Conservation (phyloP, 2,113 vertebrate genomes). For the Psophia crepitans region DNA sequence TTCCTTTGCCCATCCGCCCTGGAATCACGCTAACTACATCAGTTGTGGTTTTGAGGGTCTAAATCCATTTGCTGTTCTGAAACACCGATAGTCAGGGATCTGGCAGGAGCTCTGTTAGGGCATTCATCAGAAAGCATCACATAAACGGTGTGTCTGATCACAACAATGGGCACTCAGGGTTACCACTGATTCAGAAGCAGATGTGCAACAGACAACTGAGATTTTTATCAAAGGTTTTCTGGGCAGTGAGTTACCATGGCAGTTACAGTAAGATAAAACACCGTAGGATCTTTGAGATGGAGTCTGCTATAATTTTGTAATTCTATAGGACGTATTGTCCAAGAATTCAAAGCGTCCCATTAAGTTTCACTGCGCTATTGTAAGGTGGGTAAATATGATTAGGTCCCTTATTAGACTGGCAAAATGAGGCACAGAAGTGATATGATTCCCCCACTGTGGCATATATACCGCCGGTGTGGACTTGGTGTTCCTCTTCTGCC, state of each 20-base stretch:
- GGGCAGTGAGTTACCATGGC: constrained; percentile 38
- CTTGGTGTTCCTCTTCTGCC: background rate
- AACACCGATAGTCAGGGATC: background rate
- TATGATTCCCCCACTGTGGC: background rate
- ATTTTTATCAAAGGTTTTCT: constrained; percentile 31
- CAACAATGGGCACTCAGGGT: background rate
- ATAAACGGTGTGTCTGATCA: background rate
- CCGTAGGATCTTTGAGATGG: constrained; percentile 2
- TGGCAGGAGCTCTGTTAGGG: constrained; percentile 7
- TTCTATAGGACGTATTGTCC: constrained; percentile 18
- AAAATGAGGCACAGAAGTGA: background rate
- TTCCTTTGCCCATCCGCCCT: background rate
- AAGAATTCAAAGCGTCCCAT: constrained; percentile 27
- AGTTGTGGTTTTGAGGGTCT: background rate
- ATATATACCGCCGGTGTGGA: background rate
- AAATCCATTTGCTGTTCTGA: constrained; percentile 6
- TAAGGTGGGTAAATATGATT: constrained; percentile 28
- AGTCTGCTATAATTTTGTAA: background rate
- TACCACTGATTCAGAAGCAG: constrained; percentile 39
- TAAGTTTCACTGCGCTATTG: background rate
- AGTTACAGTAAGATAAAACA: constrained; percentile 20
- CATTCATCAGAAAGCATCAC: background rate
- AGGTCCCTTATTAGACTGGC: constrained; percentile 2
- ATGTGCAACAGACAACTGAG: background rate
- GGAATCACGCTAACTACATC: background rate